Evolutionary conservation across 2,888 invertebrate species (phyloP), one percentile per base, ranked within the genome.

Genomic region (Parthenolecanium corni): DNA sequence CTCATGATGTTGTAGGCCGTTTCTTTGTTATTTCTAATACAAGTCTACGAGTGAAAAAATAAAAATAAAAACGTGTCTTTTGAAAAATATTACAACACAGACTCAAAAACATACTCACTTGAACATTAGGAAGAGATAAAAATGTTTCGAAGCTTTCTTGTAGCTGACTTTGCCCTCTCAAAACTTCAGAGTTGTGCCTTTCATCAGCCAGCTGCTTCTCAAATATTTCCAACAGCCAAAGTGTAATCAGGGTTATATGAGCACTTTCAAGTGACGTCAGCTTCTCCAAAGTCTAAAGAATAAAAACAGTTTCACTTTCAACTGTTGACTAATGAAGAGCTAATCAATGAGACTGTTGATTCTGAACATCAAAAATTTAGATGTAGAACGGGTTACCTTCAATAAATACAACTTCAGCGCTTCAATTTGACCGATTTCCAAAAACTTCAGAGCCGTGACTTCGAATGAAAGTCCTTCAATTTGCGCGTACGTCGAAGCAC

Each of bases 151-250:
- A 87, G 68, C 89, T 84, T 61, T 81, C 80, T 70, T 89, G 87
- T 1, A 86, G 73, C 49, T 79, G 78, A 20, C 75, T 73, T 68
- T 84, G 86, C 44, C 78, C 75, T 1, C 51, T 62, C n/a, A 70
- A 68, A 16, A 70, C 70, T 44, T 69, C 68, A 54, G 51, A 18
- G 21, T 31, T 46, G 65, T 74, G 74, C 52, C 68, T 66, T 52
- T 89, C 76, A 49, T 82, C 76, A n/a, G 92, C 91, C 64, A 97
- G 78, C 74, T 93, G 87, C 62, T 87, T 89, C 67, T 96, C 77
- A 73, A 87, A 94, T 31, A 98, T 76, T 74, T 98, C 97, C 0
- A 92, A 82, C 68, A 96, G 80, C 96, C 97, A 98, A 62, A 94
- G 82, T 0, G 95, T 88, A 40, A 98, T 79, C 82, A 95, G 89